These are phyloP conservation scores for Plutella xylostella DNA, from an alignment of 2,888 invertebrate species.

Conservation along the genomic window DNA sequence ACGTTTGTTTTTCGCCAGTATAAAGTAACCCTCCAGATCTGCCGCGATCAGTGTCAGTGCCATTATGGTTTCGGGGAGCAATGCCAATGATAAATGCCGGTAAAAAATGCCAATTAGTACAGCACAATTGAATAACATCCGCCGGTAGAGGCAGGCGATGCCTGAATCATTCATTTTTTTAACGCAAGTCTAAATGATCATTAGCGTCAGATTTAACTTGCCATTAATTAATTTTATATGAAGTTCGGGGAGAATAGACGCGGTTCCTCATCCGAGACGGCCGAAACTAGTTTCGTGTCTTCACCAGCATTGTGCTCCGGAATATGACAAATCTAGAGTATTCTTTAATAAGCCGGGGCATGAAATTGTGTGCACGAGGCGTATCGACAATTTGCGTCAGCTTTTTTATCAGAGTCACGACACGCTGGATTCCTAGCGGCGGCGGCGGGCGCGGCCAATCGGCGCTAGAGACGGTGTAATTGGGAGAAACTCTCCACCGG, in stretches of 20 bases:
- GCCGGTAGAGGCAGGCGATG: slow-evolving; percentile 22
- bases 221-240: slow-evolving; percentile 37
- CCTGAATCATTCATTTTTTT: slow-evolving; percentile 22
- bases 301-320: slow-evolving; percentile 33
- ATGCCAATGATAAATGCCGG: slow-evolving; percentile 31
- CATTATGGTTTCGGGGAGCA: slow-evolving; percentile 25
- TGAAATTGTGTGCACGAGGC: slow-evolving; percentile 69
- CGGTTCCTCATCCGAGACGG: slow-evolving; percentile 5
- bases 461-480: slow-evolving; percentile 62
- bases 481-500: slow-evolving; percentile 64
- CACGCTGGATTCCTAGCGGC: slow-evolving; percentile 58
- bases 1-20: too few species aligned
- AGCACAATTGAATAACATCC: slow-evolving; percentile 36
- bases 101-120: slow-evolving; percentile 44
- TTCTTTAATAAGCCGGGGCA: slow-evolving; percentile 53
- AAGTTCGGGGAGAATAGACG: not conserved
- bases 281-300: slow-evolving; percentile 26
- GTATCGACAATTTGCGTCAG: slow-evolving; percentile 69
- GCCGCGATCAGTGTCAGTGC: slow-evolving; percentile 34
- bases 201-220: slow-evolving; percentile 34
- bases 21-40: slow-evolving; percentile 38
- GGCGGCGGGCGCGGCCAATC: slow-evolving; percentile 50
- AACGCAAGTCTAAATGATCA: slow-evolving; percentile 38
- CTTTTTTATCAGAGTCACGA: slow-evolving; percentile 68
- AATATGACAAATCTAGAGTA: slow-evolving; percentile 61